Conservation (phyloP, 2,888 invertebrate genomes). For the Tachystola acroxantha region DNA sequence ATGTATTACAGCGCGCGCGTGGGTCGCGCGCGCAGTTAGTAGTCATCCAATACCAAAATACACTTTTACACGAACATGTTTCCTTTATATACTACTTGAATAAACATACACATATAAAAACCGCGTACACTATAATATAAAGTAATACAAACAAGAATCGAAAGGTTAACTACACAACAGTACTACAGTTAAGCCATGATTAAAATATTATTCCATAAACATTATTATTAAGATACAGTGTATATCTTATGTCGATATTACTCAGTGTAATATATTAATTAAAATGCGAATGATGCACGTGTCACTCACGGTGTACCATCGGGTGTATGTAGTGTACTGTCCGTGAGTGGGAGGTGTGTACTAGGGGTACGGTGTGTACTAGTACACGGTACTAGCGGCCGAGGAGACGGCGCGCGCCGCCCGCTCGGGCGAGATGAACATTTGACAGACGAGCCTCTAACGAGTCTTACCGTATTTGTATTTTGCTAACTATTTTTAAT, state of each 20-base stretch:
- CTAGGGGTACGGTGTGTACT: background rate
- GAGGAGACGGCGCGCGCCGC: slow-evolving; percentile 25
- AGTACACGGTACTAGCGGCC: slow-evolving; percentile 9
- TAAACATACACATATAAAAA: slow-evolving; percentile 79
- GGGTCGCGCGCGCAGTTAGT: slow-evolving; percentile 25
- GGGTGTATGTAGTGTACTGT: slow-evolving; percentile 2
- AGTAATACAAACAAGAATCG: slow-evolving; percentile 76
- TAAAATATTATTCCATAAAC: slow-evolving; percentile 70
- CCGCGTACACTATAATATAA: slow-evolving; percentile 73
- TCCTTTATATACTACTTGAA: slow-evolving; percentile 68
- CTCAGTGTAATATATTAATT: slow-evolving; percentile 59
- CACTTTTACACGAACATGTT: slow-evolving; percentile 74
- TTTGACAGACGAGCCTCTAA: slow-evolving; percentile 74
- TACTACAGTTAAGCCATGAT: slow-evolving; percentile 76
- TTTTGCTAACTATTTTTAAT: slow-evolving; percentile 78
- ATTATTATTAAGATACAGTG: slow-evolving; percentile 68
- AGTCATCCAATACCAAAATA: slow-evolving; percentile 67
- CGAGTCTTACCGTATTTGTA: slow-evolving; percentile 77
- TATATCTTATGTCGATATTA: slow-evolving; percentile 64
- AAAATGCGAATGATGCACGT: slow-evolving; percentile 48
- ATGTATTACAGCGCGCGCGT: slow-evolving; percentile 46
- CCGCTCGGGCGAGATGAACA: slow-evolving; percentile 32
- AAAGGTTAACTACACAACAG: slow-evolving; percentile 75
- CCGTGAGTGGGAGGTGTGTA: slow-evolving; percentile 5
- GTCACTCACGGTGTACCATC: slow-evolving; percentile 35